Evolutionary conservation across 37 sponge, comb jelly and placozoan genomes (phyloP).

Genomic region (Aphrocallistes beatrix): DNA sequence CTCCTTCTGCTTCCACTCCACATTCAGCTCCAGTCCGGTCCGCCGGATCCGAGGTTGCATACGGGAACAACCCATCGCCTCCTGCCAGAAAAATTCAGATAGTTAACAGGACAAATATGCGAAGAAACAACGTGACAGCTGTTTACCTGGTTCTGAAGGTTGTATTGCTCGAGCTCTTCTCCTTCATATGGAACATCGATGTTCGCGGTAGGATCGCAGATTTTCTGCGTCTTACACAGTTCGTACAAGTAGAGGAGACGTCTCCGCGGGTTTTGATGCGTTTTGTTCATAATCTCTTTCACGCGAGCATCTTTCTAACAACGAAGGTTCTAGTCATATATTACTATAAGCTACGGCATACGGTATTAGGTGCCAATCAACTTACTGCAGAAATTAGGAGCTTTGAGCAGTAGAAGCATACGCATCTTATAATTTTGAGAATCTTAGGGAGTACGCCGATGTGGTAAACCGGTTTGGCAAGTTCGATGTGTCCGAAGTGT

Average conservation of each 20-base stretch:
- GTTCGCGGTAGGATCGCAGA: constrained; percentile 58
- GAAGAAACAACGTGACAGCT: background rate
- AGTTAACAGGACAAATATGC: background rate
- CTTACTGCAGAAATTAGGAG: constrained; percentile 83
- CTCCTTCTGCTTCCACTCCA: constrained; percentile 79
- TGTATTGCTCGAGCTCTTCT: background rate
- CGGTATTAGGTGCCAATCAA: background rate
- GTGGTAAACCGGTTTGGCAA: constrained; percentile 94
- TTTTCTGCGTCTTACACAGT: constrained; percentile 54
- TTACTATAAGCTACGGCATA: background rate
- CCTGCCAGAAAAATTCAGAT: constrained; percentile 26
- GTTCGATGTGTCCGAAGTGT: constrained; percentile 97
- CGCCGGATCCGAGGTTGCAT: constrained; percentile 70
- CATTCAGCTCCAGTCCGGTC: constrained; percentile 74
- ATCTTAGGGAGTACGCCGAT: constrained; percentile 78
- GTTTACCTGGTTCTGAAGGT: background rate
- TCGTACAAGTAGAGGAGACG: constrained; percentile 79
- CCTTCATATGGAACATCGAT: too few species aligned
- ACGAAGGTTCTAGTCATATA: background rate
- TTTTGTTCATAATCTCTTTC: constrained; percentile 66
- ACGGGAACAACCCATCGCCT: constrained; percentile 79
- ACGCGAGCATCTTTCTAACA: constrained; percentile 70
- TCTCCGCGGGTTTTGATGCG: constrained; percentile 31
- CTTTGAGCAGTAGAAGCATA: constrained; percentile 89
- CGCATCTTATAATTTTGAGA: constrained; percentile 82